phyloP scores from a whole-genome alignment of 2,113 vertebrate species.

The Caranx melampygus region DNA sequence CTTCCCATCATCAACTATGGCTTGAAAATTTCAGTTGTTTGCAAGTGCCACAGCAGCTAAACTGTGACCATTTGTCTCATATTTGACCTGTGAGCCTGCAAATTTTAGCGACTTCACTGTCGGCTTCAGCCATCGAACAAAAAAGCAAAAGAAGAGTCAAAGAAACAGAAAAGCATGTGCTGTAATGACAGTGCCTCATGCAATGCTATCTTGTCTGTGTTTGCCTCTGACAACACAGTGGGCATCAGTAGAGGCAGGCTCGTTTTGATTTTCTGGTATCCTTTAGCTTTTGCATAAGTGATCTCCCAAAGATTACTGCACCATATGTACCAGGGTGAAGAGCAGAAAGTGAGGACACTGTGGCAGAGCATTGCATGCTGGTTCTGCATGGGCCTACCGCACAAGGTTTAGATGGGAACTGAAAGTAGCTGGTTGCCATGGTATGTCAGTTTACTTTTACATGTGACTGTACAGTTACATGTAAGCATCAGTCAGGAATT shows the following conservation, averaged over 20 bases:
- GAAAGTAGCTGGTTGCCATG: conserved; percentile 14
- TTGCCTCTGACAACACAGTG: not conserved
- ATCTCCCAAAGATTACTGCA: not conserved
- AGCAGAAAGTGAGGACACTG: not conserved
- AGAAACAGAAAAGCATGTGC: conserved; percentile 11
- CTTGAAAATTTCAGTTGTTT: conserved; percentile 3
- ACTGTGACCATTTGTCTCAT: not conserved
- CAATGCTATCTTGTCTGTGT: not conserved
- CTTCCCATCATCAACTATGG: conserved; percentile 27
- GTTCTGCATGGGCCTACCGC: not conserved
- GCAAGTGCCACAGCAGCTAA: not conserved
- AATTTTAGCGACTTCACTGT: not conserved
- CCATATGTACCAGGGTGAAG: not conserved
- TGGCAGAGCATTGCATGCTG: not conserved
- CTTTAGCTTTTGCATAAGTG: not conserved
- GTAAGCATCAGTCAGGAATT: conserved; percentile 11
- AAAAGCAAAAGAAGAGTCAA: not conserved
- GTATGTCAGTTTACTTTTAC: not conserved
- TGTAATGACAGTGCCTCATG: not conserved
- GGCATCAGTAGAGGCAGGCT: not conserved
- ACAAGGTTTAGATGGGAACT: not conserved
- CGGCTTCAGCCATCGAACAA: not conserved
- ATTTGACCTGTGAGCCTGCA: not conserved
- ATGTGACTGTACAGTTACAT: conserved; percentile 5
- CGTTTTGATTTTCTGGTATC: conserved; percentile 4